phyloP scores from a whole-genome alignment of 2,113 vertebrate genomes.

The Cygnus buccinator region DNA sequence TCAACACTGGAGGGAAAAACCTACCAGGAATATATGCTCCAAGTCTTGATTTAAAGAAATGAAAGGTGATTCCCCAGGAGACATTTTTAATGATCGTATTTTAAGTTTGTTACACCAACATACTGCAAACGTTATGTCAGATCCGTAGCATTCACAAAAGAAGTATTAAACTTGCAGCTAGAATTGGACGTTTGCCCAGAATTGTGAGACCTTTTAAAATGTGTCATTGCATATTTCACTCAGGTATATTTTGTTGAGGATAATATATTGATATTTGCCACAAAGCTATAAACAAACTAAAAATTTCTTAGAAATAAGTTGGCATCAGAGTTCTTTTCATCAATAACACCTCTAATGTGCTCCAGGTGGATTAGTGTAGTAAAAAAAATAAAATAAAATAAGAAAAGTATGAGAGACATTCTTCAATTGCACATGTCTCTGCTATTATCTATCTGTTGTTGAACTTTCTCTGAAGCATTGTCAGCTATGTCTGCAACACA shows the following conservation, averaged over 20 bases:
- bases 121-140: not conserved
- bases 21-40: not conserved
- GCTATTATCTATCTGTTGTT: not conserved
- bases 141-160: not conserved
- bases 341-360: not conserved
- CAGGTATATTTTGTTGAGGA: not conserved
- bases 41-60: not conserved
- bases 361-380: not conserved
- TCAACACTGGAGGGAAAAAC: not conserved
- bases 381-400: not conserved
- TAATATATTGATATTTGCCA: not conserved
- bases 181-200: slow-evolving; percentile 9
- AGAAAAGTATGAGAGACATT: not conserved
- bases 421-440: not conserved
- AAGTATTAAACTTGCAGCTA: not conserved
- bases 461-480: not conserved
- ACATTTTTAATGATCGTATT: not conserved
- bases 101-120: not conserved
- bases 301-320: not conserved
- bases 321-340: not conserved
- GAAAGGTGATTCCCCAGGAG: not conserved
- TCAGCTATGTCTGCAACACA: not conserved
- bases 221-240: not conserved
- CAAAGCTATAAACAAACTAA: not conserved
- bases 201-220: not conserved